Conservation (phyloP, 2,888 invertebrate species). For the Drosophila pegasa region DNA sequence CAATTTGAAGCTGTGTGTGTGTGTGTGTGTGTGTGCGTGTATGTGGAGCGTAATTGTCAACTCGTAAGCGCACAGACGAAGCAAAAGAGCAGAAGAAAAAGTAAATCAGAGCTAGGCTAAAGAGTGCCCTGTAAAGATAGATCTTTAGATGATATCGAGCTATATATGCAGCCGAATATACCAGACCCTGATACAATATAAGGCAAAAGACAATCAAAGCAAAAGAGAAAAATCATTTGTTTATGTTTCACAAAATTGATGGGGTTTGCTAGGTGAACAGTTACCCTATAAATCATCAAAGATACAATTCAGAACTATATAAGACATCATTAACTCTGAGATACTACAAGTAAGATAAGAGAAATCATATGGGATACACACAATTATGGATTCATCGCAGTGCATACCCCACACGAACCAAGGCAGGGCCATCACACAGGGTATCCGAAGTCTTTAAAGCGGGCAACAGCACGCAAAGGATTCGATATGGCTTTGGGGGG, state of each 20-base stretch:
- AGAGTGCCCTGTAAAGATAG: constrained; percentile 9
- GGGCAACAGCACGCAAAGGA: constrained; percentile 55
- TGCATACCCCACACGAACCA: neutral
- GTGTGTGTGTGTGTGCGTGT: constrained; percentile 14
- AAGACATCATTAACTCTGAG: neutral
- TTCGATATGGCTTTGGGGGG: constrained; percentile 19
- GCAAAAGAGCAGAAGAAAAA: neutral
- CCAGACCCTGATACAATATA: too few relatives aligned
- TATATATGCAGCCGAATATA: too few relatives aligned
- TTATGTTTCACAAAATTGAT: too few relatives aligned
- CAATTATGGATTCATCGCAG: neutral
- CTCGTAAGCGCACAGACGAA: constrained; percentile 28
- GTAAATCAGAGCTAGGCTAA: neutral
- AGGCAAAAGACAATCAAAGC: too few relatives aligned
- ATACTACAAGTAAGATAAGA: neutral
- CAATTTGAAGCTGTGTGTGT: constrained; percentile 60
- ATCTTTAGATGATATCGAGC: too few relatives aligned
- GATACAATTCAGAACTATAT: too few relatives aligned
- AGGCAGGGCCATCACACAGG: constrained; percentile 3
- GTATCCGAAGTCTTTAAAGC: constrained; percentile 43
- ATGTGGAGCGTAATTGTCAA: constrained; percentile 60
- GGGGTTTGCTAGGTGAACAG: too few relatives aligned
- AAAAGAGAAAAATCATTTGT: too few relatives aligned
- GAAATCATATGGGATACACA: neutral
- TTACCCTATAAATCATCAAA: too few relatives aligned